Percentiles rank a stretch among this genome's conserved stretches.
These are phyloP conservation scores for Drosophila imparisetae DNA, from an alignment of 2,888 invertebrate species.

Conservation along the genomic window DNA sequence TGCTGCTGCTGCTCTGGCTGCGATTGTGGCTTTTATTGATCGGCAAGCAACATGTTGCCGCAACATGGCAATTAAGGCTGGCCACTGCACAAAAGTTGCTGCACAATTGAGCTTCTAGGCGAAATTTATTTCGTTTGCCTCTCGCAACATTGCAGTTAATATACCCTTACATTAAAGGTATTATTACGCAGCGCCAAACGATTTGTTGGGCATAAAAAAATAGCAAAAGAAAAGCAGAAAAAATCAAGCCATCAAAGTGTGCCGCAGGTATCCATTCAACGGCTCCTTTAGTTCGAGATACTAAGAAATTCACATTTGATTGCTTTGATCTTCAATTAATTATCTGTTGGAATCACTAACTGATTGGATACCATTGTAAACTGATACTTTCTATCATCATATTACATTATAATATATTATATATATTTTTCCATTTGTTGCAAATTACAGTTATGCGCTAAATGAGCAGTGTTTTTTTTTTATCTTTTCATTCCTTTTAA, in stretches of 20 bases:
- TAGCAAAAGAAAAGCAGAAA: not conserved
- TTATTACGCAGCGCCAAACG: slow-evolving; percentile 23
- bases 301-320: slow-evolving; percentile 3
- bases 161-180: slow-evolving; percentile 49
- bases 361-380: not conserved
- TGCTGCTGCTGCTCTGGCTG: slow-evolving; percentile 22
- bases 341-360: not conserved
- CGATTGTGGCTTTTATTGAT: slow-evolving; percentile 64
- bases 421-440: no score
- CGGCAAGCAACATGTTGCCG: slow-evolving; percentile 78
- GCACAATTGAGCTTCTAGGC: slow-evolving; percentile 25
- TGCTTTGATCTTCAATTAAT: slow-evolving; percentile 4
- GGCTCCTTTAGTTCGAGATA: slow-evolving; percentile 3
- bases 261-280: slow-evolving; percentile 9
- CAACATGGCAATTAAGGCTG: slow-evolving; percentile 80
- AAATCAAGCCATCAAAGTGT: slow-evolving; percentile 16
- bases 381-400: no score
- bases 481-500: not conserved
- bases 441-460: no score
- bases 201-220: slow-evolving; percentile 11
- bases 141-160: slow-evolving; percentile 50
- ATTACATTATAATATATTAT: no score
- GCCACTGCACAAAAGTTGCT: slow-evolving; percentile 39
- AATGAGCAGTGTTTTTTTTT: not conserved
- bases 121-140: slow-evolving; percentile 66